Evolutionary conservation across 2,113 vertebrate genomes (phyloP).

Genomic region (Triplophysa rosa): DNA sequence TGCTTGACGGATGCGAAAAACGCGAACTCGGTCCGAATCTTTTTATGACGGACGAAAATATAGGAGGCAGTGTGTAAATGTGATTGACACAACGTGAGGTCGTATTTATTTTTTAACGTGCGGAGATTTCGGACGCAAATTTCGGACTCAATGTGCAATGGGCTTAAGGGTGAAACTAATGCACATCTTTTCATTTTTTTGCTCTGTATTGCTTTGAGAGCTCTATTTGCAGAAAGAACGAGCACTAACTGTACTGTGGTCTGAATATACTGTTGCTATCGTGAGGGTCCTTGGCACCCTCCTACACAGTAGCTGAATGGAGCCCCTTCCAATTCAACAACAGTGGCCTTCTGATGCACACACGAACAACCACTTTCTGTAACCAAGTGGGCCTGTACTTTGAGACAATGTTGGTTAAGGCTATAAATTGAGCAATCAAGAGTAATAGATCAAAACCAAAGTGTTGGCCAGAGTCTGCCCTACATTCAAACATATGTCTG

Average conservation of each 20-base stretch:
- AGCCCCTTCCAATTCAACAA: neutral
- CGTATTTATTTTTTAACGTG: too few species aligned
- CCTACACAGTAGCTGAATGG: slow-evolving; percentile 1
- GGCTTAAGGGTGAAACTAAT: too few species aligned
- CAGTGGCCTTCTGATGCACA: neutral
- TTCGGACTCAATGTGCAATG: too few species aligned
- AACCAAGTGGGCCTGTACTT: neutral
- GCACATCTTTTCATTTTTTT: neutral
- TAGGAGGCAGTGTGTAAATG: too few species aligned
- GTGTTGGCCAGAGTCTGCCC: neutral
- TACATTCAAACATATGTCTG: neutral
- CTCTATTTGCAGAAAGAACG: neutral
- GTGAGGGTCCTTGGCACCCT: slow-evolving; percentile 23
- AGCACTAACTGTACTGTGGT: slow-evolving; percentile 1
- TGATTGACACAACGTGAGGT: too few species aligned
- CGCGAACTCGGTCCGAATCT: too few species aligned
- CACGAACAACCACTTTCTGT: neutral
- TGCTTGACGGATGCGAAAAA: too few species aligned
- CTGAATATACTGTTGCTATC: neutral
- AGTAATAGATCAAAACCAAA: neutral
- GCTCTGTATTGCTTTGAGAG: neutral
- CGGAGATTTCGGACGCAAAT: too few species aligned
- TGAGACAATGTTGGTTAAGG: neutral
- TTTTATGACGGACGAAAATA: too few species aligned
- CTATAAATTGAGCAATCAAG: neutral